Percentiles rank a stretch among this genome's conserved stretches.
These are phyloP conservation scores for Agrypnus murinus DNA, from an alignment of 2,888 invertebrate species.

Conservation along the genomic window DNA sequence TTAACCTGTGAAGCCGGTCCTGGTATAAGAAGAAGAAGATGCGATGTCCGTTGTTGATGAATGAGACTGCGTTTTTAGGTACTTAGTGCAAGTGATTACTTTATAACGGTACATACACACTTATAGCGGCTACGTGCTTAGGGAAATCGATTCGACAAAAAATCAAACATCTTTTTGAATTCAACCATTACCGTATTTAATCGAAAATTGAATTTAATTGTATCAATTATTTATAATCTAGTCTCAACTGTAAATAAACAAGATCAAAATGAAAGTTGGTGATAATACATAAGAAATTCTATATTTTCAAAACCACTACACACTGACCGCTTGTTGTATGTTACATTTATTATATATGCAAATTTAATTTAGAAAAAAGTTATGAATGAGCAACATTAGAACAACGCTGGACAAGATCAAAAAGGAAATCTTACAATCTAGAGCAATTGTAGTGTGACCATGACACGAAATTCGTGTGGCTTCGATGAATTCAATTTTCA, in stretches of 20 bases:
- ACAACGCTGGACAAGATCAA: not conserved
- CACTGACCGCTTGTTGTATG: no score
- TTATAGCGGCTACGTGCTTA: slow-evolving; percentile 2
- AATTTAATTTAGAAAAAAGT: no score
- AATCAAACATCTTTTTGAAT: slow-evolving; percentile 14
- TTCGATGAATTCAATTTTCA: slow-evolving; percentile 4
- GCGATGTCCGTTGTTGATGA: slow-evolving; percentile 46
- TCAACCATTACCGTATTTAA: slow-evolving; percentile 22
- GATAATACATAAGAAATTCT: no score
- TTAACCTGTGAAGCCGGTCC: no score
- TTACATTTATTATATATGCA: no score
- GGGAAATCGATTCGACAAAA: slow-evolving; percentile 20
- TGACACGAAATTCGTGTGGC: slow-evolving; percentile 15
- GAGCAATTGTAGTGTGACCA: slow-evolving; percentile 13
- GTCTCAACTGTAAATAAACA: not conserved
- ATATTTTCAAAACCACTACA: no score
- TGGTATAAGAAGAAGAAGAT: slow-evolving; percentile 30
- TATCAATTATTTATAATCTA: slow-evolving; percentile 20
- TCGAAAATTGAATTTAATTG: slow-evolving; percentile 24
- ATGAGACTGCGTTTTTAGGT: slow-evolving; percentile 43
- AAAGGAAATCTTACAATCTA: slow-evolving; percentile 18
- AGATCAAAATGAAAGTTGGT: no score
- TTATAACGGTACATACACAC: slow-evolving; percentile 29
- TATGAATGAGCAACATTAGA: no score
- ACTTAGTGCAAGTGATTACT: slow-evolving; percentile 44